Evolutionary conservation across 2,797 vertebrate species (phyloP).

Genomic region (Margarornis squamiger): DNA sequence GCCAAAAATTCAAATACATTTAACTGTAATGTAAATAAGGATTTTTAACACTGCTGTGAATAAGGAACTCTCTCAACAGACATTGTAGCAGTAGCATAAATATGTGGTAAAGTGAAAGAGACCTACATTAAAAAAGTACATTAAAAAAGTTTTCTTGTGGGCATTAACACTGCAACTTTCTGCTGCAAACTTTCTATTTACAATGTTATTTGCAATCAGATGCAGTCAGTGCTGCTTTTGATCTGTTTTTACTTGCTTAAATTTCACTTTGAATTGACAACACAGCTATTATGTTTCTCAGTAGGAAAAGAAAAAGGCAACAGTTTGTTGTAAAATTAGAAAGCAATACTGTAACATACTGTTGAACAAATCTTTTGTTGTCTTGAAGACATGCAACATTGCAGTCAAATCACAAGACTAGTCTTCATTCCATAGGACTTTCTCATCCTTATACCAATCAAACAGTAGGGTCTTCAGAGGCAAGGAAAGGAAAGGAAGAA

Average conservation of each 20-base stretch:
- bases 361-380: background rate
- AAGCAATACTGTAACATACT: background rate
- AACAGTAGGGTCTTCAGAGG: background rate
- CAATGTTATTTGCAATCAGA: background rate
- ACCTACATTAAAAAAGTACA: background rate
- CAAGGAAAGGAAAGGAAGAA: background rate
- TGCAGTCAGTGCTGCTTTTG: background rate
- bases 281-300: background rate
- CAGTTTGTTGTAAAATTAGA: background rate
- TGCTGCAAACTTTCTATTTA: background rate
- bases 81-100: background rate
- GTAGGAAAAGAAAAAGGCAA: background rate
- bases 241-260: background rate
- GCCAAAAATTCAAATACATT: background rate
- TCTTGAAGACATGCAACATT: background rate
- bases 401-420: background rate
- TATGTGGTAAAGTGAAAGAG: background rate
- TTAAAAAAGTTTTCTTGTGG: rapidly evolving
- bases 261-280: background rate
- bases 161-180: background rate
- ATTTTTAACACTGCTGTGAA: background rate
- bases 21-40: background rate
- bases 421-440: background rate
- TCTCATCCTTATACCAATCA: background rate
- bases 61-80: background rate